A percentile compares a stretch with the other conserved stretches of the same genome.
Conservation (phyloP, 2,797 vertebrate genomes). For the Vireo griseus region DNA sequence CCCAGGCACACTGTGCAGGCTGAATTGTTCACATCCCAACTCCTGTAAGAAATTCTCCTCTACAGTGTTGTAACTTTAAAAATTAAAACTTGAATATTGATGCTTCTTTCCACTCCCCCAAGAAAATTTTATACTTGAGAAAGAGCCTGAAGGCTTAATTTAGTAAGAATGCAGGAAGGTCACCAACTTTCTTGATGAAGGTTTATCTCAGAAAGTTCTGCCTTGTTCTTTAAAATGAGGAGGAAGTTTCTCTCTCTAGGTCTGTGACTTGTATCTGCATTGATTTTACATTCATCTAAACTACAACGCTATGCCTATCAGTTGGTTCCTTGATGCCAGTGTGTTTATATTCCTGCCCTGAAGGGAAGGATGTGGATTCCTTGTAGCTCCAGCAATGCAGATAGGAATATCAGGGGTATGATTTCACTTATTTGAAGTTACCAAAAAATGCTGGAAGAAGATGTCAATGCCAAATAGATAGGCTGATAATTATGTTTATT, state of each 20-base stretch:
- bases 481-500: not conserved
- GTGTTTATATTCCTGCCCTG: not conserved
- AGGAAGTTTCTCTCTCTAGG: not conserved
- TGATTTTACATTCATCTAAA: not conserved
- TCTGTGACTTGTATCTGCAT: not conserved
- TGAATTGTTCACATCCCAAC: too few relatives aligned
- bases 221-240: not conserved
- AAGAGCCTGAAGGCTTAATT: not conserved
- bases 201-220: not conserved
- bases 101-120: not conserved
- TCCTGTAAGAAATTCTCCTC: not conserved
- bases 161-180: not conserved
- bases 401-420: not conserved
- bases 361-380: not conserved
- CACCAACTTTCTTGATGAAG: not conserved
- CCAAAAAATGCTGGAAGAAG: not conserved
- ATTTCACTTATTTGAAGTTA: not conserved
- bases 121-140: not conserved
- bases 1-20: too few relatives aligned
- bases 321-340: not conserved
- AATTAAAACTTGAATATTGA: not conserved
- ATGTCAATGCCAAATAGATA: not conserved
- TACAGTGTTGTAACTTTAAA: not conserved
- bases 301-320: accelerated
- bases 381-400: not conserved